phyloP scores from a whole-genome alignment of 1,140 invertebrate genomes.

The Drosophila bifasciata region DNA sequence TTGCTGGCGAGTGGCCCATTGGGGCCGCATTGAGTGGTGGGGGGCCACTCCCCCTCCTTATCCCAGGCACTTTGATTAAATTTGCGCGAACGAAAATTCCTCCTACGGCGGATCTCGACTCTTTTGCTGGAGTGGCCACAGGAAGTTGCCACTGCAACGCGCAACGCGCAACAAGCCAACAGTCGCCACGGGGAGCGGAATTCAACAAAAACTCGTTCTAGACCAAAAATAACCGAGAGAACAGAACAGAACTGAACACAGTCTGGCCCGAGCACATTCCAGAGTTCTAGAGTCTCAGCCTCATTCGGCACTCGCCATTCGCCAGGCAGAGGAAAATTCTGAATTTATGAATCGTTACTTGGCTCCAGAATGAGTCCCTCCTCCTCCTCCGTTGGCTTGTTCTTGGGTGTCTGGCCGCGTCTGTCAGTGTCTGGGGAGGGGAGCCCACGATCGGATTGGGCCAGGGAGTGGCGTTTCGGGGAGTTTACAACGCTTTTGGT shows the following conservation, averaged over 20 bases:
- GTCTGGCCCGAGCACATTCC: conserved; percentile 64
- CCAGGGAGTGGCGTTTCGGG: conserved; percentile 55
- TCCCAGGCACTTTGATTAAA: conserved; percentile 65
- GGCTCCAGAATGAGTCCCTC: conserved; percentile 68
- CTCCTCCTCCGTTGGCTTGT: conserved; percentile 15
- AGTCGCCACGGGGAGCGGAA: conserved; percentile 48
- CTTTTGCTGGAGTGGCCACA: conserved; percentile 58
- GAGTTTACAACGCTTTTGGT: conserved; percentile 81
- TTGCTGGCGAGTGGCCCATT: too few relatives aligned
- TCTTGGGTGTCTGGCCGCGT: conserved; percentile 43
- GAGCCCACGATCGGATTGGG: conserved; percentile 27
- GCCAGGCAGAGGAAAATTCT: too few relatives aligned
- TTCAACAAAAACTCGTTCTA: conserved; percentile 55
- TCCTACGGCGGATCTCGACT: conserved; percentile 44
- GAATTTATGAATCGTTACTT: conserved; percentile 68
- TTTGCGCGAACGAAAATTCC: conserved; percentile 59
- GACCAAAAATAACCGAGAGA: conserved; percentile 53
- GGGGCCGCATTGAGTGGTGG: too few relatives aligned
- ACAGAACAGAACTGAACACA: conserved; percentile 14
- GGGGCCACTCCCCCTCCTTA: conserved; percentile 11
- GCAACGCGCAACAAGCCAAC: conserved; percentile 30
- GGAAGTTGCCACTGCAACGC: conserved; percentile 76
- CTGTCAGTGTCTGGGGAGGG: conserved; percentile 21
- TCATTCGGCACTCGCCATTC: too few relatives aligned
- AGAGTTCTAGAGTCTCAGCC: conserved; percentile 2